phyloP scores from a whole-genome alignment of 2,888 invertebrate genomes.

The Hydrotaea diabolus region DNA sequence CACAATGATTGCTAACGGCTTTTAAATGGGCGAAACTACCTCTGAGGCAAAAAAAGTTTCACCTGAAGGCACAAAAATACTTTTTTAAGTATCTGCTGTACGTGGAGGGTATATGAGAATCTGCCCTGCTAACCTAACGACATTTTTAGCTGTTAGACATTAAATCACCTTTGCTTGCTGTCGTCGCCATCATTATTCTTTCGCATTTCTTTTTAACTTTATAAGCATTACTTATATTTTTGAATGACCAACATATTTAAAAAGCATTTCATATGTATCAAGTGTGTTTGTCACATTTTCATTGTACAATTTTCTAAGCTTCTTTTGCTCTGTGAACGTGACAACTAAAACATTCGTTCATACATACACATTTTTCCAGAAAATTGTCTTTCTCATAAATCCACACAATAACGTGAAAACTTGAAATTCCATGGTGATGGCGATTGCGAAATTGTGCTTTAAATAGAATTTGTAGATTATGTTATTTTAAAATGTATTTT shows the following conservation, averaged over 20 bases:
- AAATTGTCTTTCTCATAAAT: no score
- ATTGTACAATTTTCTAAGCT: not conserved
- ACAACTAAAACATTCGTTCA: not conserved
- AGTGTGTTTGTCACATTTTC: constrained; percentile 16
- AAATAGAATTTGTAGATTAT: not conserved
- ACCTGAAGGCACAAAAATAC: no score
- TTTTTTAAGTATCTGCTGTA: no score
- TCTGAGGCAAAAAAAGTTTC: no score
- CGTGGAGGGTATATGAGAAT: no score
- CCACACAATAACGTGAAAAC: no score
- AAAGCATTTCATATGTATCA: constrained; percentile 6
- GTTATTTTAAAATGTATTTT: not conserved
- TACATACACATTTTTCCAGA: no score
- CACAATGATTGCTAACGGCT: no score
- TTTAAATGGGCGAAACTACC: no score
- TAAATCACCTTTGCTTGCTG: constrained; percentile 21
- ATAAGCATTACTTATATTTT: not conserved
- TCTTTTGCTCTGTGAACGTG: not conserved
- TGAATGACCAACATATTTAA: no score
- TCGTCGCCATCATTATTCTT: constrained; percentile 1
- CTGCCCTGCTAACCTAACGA: no score
- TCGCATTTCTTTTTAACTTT: not conserved
- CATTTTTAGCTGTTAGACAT: no score
- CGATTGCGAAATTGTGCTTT: not conserved
- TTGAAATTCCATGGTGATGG: not conserved